These are phyloP conservation scores for Drosophila ercepeae DNA, from an alignment of 1,140 invertebrate genomes.

Conservation along the genomic window DNA sequence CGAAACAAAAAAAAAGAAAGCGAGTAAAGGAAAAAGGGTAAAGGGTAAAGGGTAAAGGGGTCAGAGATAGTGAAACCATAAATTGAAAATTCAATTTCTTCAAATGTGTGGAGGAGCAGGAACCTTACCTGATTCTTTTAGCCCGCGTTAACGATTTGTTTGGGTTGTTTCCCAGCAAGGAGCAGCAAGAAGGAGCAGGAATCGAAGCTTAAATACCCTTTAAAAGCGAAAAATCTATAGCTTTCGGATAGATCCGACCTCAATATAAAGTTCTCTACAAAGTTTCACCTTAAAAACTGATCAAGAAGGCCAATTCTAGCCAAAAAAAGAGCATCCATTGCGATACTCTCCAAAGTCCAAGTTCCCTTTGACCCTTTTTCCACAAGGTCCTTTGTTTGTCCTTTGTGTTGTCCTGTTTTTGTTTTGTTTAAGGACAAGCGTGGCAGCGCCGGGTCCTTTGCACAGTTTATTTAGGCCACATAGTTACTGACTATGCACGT, in stretches of 20 bases:
- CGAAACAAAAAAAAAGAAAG: neutral
- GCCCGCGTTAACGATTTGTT: conserved; percentile 65
- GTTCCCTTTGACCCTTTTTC: conserved; percentile 29
- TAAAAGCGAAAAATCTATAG: too few relatives aligned
- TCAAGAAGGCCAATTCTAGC: too few relatives aligned
- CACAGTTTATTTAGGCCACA: conserved; percentile 52
- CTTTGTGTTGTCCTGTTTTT: conserved; percentile 4
- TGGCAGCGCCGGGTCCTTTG: too few relatives aligned
- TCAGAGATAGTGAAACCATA: conserved; percentile 66
- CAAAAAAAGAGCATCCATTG: neutral
- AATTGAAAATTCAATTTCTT: conserved; percentile 82
- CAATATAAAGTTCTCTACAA: too few relatives aligned
- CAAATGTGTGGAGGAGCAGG: conserved; percentile 39
- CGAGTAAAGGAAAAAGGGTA: neutral
- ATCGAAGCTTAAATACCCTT: neutral
- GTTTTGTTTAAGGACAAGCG: conserved; percentile 32
- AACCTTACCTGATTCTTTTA: conserved; percentile 43
- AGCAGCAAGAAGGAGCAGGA: neutral
- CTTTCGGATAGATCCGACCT: too few relatives aligned
- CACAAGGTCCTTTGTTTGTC: conserved; percentile 31
- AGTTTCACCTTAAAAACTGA: neutral
- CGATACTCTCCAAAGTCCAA: neutral
- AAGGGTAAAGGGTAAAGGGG: neutral
- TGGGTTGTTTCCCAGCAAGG: conserved; percentile 55
- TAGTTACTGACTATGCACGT: conserved; percentile 20